A percentile compares a stretch with the other conserved stretches of the same genome.
These are phyloP conservation scores for Parnassius mnemosyne DNA, from an alignment of 2,888 invertebrate genomes.

Conservation along the genomic window DNA sequence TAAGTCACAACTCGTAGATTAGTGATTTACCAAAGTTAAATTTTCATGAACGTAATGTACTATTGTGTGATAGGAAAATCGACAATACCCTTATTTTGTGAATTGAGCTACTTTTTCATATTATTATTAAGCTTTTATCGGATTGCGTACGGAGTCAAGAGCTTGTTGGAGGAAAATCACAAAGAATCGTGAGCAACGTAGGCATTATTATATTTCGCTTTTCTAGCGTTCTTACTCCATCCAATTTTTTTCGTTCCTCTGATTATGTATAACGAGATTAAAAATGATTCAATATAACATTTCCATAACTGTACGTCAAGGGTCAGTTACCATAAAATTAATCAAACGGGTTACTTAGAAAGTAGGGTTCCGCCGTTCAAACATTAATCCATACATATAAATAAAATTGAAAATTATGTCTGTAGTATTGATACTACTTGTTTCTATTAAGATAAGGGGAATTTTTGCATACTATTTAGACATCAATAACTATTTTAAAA, in stretches of 20 bases:
- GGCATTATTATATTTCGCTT: conserved; percentile 12
- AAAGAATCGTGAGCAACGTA: conserved; percentile 5
- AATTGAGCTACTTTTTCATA: conserved; percentile 11
- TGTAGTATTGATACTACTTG: no score
- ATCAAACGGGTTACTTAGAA: no score
- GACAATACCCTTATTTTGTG: neutral
- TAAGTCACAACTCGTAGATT: no score
- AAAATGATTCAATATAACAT: neutral
- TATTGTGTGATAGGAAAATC: neutral
- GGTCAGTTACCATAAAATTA: no score
- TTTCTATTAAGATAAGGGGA: no score
- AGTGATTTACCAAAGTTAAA: no score
- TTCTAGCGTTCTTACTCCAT: conserved; percentile 5
- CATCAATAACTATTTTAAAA: no score
- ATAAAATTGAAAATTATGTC: no score
- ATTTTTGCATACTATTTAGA: no score
- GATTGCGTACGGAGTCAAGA: conserved; percentile 6
- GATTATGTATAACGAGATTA: conserved; percentile 2
- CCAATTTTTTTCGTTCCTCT: conserved; percentile 8
- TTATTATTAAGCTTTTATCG: conserved; percentile 11
- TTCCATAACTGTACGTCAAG: neutral
- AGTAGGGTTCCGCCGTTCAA: no score
- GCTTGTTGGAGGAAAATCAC: conserved; percentile 2
- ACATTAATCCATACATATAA: no score
- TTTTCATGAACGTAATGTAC: no score